Conservation (phyloP, 2,797 vertebrate genomes). For the Sebastes jordani region DNA sequence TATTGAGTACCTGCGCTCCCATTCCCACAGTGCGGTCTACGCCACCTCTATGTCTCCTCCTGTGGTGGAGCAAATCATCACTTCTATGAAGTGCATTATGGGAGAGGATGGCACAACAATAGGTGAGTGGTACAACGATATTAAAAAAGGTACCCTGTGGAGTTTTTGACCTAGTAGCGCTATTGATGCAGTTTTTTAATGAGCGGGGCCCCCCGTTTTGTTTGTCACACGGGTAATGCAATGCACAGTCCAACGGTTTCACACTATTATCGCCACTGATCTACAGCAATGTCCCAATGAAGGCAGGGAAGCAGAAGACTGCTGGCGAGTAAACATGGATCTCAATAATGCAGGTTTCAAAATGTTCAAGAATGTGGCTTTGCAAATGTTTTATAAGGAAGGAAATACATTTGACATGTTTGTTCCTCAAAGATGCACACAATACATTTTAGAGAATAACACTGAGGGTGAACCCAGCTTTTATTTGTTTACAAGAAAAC, state of each 20-base stretch:
- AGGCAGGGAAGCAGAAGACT: neutral
- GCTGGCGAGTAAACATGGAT: neutral
- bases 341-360: neutral
- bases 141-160: neutral
- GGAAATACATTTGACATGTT: neutral
- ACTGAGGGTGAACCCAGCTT: neutral
- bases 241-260: neutral
- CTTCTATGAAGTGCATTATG: slow-evolving; percentile 97
- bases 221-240: neutral
- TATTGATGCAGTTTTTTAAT: neutral
- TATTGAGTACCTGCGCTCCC: slow-evolving; percentile 88
- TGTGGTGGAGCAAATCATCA: slow-evolving; percentile 90
- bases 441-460: neutral
- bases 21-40: slow-evolving; percentile 92
- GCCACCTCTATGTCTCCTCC: slow-evolving; percentile 92
- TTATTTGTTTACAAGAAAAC: neutral
- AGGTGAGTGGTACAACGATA: slow-evolving; percentile 77
- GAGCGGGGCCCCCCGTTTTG: neutral
- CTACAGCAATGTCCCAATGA: neutral
- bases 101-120: slow-evolving; percentile 91
- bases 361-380: too few species aligned
- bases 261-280: neutral
- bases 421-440: neutral
- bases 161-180: neutral
- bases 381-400: neutral